Evolutionary conservation across 1,140 invertebrate genomes (phyloP).

Genomic region (Drosophila chauvacae): DNA sequence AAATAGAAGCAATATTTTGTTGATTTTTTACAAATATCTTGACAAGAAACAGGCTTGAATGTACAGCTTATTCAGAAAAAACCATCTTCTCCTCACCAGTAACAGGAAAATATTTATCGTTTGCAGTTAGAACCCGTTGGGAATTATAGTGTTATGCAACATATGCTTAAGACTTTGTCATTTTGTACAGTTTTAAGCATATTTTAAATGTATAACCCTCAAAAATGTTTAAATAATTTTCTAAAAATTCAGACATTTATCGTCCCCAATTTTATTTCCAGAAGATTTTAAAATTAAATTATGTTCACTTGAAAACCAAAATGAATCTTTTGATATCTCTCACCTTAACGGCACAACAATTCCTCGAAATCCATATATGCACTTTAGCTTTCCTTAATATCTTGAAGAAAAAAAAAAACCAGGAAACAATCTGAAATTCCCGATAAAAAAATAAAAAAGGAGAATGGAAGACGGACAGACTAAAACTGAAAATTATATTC

Average conservation of each 20-base stretch:
- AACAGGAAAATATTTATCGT: background rate
- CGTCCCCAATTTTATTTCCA: background rate
- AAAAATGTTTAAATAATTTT: background rate
- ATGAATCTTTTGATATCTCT: background rate
- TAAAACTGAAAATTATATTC: slow-evolving; percentile 66
- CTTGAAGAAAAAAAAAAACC: slow-evolving; percentile 17
- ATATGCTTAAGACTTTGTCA: background rate
- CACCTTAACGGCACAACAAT: slow-evolving; percentile 5
- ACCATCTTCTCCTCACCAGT: background rate
- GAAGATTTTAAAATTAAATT: background rate
- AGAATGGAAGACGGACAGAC: slow-evolving; percentile 34
- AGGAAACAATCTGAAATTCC: slow-evolving; percentile 56
- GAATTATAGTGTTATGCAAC: background rate
- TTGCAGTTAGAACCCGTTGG: background rate
- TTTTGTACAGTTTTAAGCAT: background rate
- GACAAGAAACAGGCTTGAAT: too few relatives aligned
- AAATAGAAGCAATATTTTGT: background rate
- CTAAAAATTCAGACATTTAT: background rate
- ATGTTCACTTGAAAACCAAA: background rate
- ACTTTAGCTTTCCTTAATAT: slow-evolving; percentile 52
- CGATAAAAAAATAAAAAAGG: slow-evolving; percentile 58
- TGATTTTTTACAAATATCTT: too few relatives aligned
- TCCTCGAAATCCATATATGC: slow-evolving; percentile 53
- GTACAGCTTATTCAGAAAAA: too few relatives aligned
- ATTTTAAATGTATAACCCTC: background rate